Evolutionary conservation across 2,113 vertebrate genomes (phyloP).

Genomic region (Noctilio leporinus): DNA sequence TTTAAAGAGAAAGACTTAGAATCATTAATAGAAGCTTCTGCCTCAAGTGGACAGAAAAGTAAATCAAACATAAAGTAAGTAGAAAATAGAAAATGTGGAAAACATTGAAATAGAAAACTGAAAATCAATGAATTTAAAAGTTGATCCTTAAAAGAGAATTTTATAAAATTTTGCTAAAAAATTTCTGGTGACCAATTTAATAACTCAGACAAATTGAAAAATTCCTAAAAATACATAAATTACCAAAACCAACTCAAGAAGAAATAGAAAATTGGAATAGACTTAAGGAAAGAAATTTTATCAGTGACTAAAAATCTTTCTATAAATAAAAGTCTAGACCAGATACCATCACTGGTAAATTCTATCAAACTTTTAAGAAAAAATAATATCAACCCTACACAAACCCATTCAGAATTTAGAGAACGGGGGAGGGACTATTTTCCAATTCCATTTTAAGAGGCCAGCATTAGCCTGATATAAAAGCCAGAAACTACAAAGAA

Average conservation of each 20-base stretch:
- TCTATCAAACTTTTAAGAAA: background rate
- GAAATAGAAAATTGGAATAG: background rate
- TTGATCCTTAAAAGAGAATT: background rate
- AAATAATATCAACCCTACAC: background rate
- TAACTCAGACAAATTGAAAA: background rate
- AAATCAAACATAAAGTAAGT: background rate
- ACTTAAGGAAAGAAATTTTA: background rate
- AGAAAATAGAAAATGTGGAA: background rate
- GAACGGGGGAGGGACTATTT: background rate
- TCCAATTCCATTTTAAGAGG: background rate
- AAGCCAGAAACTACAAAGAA: background rate
- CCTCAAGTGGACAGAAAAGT: background rate
- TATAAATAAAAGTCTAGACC: background rate
- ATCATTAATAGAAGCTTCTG: background rate
- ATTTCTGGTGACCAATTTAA: background rate
- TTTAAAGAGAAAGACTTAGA: background rate
- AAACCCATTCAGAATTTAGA: background rate
- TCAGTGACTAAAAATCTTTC: background rate
- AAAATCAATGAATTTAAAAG: background rate
- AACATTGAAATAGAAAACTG: background rate
- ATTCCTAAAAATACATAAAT: background rate
- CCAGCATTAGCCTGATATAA: background rate
- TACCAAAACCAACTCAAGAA: background rate
- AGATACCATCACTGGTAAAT: background rate
- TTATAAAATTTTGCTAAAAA: background rate